Conservation (phyloP, 2,797 vertebrate species). For the Cynopterus sphinx region DNA sequence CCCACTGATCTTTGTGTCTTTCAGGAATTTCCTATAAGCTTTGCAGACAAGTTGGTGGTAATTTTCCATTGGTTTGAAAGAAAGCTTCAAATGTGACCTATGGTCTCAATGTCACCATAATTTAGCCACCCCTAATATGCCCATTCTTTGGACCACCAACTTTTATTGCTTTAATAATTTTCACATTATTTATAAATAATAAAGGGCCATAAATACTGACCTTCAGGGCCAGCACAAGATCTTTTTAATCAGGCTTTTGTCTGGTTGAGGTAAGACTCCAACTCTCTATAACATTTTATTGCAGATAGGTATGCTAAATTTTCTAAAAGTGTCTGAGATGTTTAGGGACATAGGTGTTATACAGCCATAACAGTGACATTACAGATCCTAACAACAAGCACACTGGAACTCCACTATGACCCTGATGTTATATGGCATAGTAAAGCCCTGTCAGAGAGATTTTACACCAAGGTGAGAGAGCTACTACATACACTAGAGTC, state of each 20-base stretch:
- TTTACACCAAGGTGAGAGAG: background rate
- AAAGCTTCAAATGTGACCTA: slow-evolving; percentile 62
- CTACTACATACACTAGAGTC: background rate
- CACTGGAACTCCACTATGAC: background rate
- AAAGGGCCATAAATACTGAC: slow-evolving; percentile 71
- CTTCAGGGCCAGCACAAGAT: slow-evolving; percentile 66
- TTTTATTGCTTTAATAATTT: slow-evolving; percentile 79
- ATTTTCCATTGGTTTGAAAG: slow-evolving; percentile 67
- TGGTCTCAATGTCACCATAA: slow-evolving; percentile 74
- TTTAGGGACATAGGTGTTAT: background rate
- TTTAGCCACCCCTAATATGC: slow-evolving; percentile 71
- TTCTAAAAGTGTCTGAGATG: slow-evolving; percentile 38
- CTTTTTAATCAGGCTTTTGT: slow-evolving; percentile 60
- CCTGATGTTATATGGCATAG: background rate
- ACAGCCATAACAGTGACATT: slow-evolving; percentile 15
- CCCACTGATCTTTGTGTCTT: slow-evolving; percentile 4
- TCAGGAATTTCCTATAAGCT: slow-evolving; percentile 20
- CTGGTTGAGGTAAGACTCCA: slow-evolving; percentile 47
- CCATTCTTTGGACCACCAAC: slow-evolving; percentile 70
- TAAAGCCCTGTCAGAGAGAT: background rate
- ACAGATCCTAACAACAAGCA: background rate
- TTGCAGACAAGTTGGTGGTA: slow-evolving; percentile 42
- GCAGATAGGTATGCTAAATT: slow-evolving; percentile 49
- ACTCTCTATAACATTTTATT: slow-evolving; percentile 65
- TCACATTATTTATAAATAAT: slow-evolving; percentile 80